Base-by-base conservation (phyloP, 1,140 invertebrate genomes). In the Aphelenchoides avenae region DNA sequence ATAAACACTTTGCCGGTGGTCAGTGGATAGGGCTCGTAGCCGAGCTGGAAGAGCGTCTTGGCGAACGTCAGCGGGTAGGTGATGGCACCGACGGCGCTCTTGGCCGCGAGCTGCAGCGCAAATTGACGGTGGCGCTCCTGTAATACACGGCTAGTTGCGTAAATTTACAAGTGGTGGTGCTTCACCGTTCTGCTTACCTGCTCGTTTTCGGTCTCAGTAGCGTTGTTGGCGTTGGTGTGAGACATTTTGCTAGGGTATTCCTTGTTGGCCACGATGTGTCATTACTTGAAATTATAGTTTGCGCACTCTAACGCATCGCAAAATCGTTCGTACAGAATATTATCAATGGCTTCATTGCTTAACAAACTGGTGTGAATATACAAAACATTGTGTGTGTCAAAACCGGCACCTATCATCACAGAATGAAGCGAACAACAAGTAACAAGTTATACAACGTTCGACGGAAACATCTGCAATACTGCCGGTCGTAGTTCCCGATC, bases 21-120 rank as follows among this genome's bases (percentile, higher is more conserved):
- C 6, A 75, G 44, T 2, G 74, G 71, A 53, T 64, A 75, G 2
- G 72, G 72, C 44, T 75, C 72, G 39, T 74, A 59, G 0, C 72
- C 72, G 15, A 75, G 66, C 47, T 75, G 70, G 22, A 77, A 66
- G n/a, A 70, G 53, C 1, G 66, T 74, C 29, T 72, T 71, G 2
- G 59, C 43, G 5, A 71, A 66, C 2, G 43, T 46, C n/a, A 77
- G 18, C 11, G 71, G 71, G 43, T 77, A 41, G 5, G 54, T 53
- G 6, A 61, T 51, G 9, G 57, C 27, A 34, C 43, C 52, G 33
- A 72, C 33, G 7, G 41, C 42, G 4, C 41, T 43, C 36, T 71
- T 74, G 3, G 34, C 42, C 7, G 34, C 46, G 24, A 76, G 33
- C 13, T 29, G 37, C 41, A 64, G 60, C 1, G 49, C 18, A n/a